Evolutionary conservation across 53 echinoderm and acorn worm genomes (phyloP).

Genomic region (Crossaster papposus): DNA sequence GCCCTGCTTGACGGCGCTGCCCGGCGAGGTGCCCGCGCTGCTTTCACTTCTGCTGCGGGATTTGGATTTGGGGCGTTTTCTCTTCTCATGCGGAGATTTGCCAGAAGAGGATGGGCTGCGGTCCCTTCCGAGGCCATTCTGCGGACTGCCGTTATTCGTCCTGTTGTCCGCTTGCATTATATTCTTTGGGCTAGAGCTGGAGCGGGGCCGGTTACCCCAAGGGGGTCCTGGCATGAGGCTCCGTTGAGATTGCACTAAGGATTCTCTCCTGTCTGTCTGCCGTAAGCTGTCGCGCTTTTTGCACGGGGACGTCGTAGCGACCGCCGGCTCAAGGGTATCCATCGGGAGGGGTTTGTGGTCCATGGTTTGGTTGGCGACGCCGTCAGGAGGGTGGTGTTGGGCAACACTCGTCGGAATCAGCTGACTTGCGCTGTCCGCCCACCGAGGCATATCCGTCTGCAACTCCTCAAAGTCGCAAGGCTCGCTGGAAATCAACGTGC

Average conservation of each 20-base stretch:
- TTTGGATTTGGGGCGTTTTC: conserved; percentile 65
- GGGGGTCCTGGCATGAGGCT: conserved; percentile 25
- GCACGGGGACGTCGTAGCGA: neutral
- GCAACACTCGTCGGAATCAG: conserved; percentile 49
- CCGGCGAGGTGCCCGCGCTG: conserved; percentile 48
- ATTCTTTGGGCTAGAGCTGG: conserved; percentile 55
- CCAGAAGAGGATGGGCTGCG: conserved; percentile 43
- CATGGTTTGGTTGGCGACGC: conserved; percentile 17
- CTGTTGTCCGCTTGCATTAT: conserved; percentile 48
- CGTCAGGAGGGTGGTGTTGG: conserved; percentile 30
- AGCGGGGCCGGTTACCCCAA: conserved; percentile 36
- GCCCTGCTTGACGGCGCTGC: conserved; percentile 16
- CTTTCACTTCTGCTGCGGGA: conserved; percentile 54
- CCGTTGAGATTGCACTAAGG: conserved; percentile 43
- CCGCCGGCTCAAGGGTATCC: conserved; percentile 7
- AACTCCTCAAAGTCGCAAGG: conserved; percentile 79
- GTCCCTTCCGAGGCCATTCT: conserved; percentile 53
- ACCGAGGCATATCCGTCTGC: conserved; percentile 86
- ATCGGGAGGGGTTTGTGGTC: conserved; percentile 42
- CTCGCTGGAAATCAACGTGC: conserved; percentile 66
- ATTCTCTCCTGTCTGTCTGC: conserved; percentile 35
- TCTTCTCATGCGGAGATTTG: conserved; percentile 56
- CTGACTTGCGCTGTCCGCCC: conserved; percentile 89
- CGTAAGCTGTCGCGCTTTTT: conserved; percentile 45
- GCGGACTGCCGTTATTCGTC: conserved; percentile 12